These are phyloP conservation scores for Trachythela sp. DNA, from an alignment of 64 coral and sea anemone species.

Conservation along the genomic window DNA sequence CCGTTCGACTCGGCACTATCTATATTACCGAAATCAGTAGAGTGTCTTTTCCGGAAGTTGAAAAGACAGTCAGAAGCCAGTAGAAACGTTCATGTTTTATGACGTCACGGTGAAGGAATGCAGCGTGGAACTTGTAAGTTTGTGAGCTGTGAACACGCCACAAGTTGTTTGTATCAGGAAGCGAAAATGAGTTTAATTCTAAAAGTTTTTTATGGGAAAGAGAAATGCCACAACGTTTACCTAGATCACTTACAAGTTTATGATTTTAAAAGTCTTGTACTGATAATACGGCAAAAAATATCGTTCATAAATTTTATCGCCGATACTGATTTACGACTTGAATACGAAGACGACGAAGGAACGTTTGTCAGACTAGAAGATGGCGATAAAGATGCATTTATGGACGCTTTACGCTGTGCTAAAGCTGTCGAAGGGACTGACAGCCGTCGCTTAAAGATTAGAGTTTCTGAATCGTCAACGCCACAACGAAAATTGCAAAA, in stretches of 20 bases:
- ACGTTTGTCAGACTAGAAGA: background rate
- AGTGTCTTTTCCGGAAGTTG: background rate
- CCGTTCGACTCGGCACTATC: too few relatives aligned
- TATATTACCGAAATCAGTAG: background rate
- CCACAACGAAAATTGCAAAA: too few relatives aligned
- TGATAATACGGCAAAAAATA: background rate
- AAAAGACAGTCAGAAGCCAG: too few relatives aligned
- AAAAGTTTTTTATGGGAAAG: background rate
- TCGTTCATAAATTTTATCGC: constrained; percentile 5
- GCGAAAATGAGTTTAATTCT: background rate
- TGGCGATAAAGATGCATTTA: background rate
- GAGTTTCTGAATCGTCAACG: background rate
- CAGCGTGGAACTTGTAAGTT: background rate
- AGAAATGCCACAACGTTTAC: background rate
- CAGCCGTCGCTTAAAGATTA: constrained; percentile 13
- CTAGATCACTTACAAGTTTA: background rate
- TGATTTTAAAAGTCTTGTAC: background rate
- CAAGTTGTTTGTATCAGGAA: too few relatives aligned
- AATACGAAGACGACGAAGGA: constrained; percentile 21
- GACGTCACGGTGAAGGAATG: background rate
- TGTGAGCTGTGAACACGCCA: background rate
- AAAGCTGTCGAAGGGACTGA: background rate
- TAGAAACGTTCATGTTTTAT: too few relatives aligned
- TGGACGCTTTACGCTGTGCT: constrained; percentile 9
- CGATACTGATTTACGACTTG: constrained; percentile 6